Base-by-base conservation (phyloP, 2,797 vertebrate genomes). In the Phrynocephalus guinanensis region DNA sequence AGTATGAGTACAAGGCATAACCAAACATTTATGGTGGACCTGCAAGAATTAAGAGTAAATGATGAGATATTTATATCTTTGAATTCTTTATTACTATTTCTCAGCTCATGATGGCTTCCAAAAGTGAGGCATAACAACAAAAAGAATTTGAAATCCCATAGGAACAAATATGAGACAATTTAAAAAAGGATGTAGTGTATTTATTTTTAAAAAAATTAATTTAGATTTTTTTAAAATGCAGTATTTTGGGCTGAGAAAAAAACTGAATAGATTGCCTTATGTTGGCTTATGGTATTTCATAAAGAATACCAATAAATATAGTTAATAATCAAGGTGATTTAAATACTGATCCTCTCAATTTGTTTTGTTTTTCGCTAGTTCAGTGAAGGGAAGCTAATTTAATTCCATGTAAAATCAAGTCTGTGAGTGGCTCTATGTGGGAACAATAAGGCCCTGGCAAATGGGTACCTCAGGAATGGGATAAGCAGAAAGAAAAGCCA, bases 401-500 rank as follows among this genome's bases (percentile, higher is more conserved):
- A 67, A 84, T 88, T 90, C 52, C 79, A 77, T 83, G 56, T 88
- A 91, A 90, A 92, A 86, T 75, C 22, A 79, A 52, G 93, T 92
- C 18, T 89, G 73, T 73, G 90, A 73, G 1, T 76, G 84, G 52
- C 66, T 90, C 1, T 89, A 86, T 73, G 72, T 52, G 5, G 24
- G 52, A 84, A 20, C 85, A 38, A 26, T 88, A 72, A 91, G 90
- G 87, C 52, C n/a, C 1, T 75, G 77, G 70, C 84, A 92, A 89
- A 93, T 88, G 83, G 72, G 67, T 91, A 73, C 90, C 92, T 80
- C 77, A 93, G 92, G 73, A 90, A 68, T 82, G 80, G 83, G 33
- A 93, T 60, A 92, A 44, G 86, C 78, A 93, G 83, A 63, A 93
- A 93, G 71, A 92, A 84, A 20, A 88, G 88, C 6, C 83, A 92